Evolutionary conservation across 2,113 vertebrate species (phyloP).

Genomic region (Eretmochelys imbricata): DNA sequence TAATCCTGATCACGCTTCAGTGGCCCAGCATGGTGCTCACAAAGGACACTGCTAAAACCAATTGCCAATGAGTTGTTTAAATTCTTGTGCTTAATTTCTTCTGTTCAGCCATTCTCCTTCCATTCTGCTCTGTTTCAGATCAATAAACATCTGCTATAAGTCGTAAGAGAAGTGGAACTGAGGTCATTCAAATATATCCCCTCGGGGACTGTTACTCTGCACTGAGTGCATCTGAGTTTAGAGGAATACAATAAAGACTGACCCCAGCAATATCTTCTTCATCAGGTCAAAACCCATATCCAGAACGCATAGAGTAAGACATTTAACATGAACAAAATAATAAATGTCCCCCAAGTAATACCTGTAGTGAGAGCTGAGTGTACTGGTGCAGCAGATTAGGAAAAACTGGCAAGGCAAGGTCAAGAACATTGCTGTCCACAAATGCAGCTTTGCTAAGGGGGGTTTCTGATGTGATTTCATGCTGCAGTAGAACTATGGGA

Average conservation of each 20-base stretch:
- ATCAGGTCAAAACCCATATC: neutral
- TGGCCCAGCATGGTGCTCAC: neutral
- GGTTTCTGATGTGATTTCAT: neutral
- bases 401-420: accelerated
- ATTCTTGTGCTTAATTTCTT: neutral
- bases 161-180: neutral
- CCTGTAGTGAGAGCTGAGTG: neutral
- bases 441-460: neutral
- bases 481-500: neutral
- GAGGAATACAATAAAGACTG: neutral
- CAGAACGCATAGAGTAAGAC: neutral
- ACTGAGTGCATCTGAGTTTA: neutral
- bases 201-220: neutral
- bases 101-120: neutral
- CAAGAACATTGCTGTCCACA: neutral
- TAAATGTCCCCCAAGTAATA: neutral
- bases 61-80: neutral
- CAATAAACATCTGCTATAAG: accelerated
- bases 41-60: neutral
- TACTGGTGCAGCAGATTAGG: accelerated
- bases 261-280: neutral
- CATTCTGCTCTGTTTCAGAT: neutral
- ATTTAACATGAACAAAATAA: neutral
- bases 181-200: accelerated
- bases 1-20: neutral